Conservation (phyloP, 2,888 invertebrate species). For the Tiliacea citrago region DNA sequence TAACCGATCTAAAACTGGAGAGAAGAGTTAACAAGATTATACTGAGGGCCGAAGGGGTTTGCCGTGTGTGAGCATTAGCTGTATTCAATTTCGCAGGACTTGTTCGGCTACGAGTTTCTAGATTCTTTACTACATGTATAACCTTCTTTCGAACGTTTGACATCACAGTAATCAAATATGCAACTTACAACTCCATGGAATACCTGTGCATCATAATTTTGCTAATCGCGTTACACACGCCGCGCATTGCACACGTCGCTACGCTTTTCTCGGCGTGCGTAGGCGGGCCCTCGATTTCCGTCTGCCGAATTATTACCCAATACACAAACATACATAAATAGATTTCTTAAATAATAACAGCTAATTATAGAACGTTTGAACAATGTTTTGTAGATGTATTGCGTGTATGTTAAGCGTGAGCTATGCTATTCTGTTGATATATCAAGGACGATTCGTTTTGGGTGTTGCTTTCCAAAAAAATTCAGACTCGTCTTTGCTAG, state of each 20-base stretch:
- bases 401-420: conserved; percentile 33
- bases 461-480: background rate
- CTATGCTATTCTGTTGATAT: conserved; percentile 40
- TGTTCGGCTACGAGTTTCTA: conserved; percentile 1
- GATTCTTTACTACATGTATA: background rate
- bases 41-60: background rate
- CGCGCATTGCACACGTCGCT: conserved; percentile 74
- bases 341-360: conserved; percentile 76
- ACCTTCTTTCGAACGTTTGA: background rate
- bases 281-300: conserved; percentile 83
- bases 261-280: conserved; percentile 78
- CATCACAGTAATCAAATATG: background rate
- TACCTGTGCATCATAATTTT: conserved; percentile 59
- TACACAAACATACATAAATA: conserved; percentile 75
- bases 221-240: conserved; percentile 54
- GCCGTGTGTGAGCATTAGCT: background rate
- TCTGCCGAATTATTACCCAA: conserved; percentile 82
- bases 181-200: conserved; percentile 18
- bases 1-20: background rate
- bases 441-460: conserved; percentile 45
- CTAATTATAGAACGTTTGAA: conserved; percentile 63
- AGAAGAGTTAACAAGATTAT: background rate
- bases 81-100: background rate
- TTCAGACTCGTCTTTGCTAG: background rate
- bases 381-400: conserved; percentile 53